A percentile compares a stretch with the other conserved stretches of the same genome.
These are phyloP conservation scores for Dorcus hopei DNA, from an alignment of 2,888 invertebrate species.

Conservation along the genomic window DNA sequence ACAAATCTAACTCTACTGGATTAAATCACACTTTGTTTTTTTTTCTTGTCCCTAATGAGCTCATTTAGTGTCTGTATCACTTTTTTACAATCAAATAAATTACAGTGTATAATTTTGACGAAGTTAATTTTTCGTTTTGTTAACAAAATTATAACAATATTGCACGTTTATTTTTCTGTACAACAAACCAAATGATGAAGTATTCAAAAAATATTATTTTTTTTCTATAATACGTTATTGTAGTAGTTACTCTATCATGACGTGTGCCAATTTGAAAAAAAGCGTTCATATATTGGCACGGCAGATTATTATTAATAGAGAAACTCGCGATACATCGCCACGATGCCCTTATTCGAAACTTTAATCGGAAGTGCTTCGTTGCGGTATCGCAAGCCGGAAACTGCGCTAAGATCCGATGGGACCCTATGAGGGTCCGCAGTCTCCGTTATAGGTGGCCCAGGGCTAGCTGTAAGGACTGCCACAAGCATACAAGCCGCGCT, in stretches of 20 bases:
- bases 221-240: conserved; percentile 1
- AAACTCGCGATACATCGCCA: conserved; percentile 38
- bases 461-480: conserved; percentile 55
- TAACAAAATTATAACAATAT: conserved; percentile 28
- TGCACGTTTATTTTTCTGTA: conserved; percentile 23
- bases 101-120: conserved; percentile 5
- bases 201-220: neutral
- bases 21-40: conserved; percentile 48
- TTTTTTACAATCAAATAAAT: neutral
- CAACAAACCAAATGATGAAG: neutral
- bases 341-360: conserved; percentile 15
- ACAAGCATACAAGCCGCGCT: conserved; percentile 53
- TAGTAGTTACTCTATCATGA: neutral
- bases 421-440: conserved; percentile 50
- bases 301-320: conserved; percentile 10
- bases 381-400: conserved; percentile 47
- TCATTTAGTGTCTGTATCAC: conserved; percentile 11
- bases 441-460: conserved; percentile 53
- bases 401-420: conserved; percentile 44
- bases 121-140: neutral
- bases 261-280: conserved; percentile 17
- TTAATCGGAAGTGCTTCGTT: conserved; percentile 29
- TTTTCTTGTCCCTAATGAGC: conserved; percentile 26
- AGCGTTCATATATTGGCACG: conserved; percentile 40
- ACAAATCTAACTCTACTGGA: conserved; percentile 35